These are phyloP conservation scores for Lepetodrilus schrolli DNA, from an alignment of 2,888 invertebrate species.

Conservation along the genomic window DNA sequence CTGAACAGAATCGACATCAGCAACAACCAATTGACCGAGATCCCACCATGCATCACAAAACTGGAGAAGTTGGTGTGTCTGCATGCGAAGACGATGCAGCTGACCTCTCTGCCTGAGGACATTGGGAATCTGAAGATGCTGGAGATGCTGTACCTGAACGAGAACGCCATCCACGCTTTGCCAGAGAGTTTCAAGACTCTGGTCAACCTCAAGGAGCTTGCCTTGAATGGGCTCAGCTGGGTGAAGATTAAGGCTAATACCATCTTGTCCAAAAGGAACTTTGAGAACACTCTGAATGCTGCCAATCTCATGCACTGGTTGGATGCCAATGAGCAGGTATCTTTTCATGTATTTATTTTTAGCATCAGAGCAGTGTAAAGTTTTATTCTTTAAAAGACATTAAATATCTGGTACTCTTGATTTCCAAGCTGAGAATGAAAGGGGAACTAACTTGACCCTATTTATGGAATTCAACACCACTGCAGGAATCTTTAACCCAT, in stretches of 20 bases:
- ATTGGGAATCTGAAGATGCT: constrained; percentile 58
- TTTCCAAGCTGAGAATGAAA: too few species aligned
- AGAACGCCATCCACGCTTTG: constrained; percentile 58
- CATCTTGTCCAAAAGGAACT: constrained; percentile 56
- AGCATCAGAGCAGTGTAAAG: too few species aligned
- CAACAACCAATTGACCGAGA: constrained; percentile 50
- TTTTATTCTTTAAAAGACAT: too few species aligned
- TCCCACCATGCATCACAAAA: constrained; percentile 50
- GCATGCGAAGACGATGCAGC: constrained; percentile 54
- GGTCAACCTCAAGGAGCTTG: constrained; percentile 54
- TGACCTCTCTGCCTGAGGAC: constrained; percentile 56
- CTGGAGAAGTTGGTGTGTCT: constrained; percentile 53
- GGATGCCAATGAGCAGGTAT: constrained; percentile 55
- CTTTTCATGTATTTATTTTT: neutral
- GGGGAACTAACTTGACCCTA: too few species aligned
- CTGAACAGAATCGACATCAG: constrained; percentile 52
- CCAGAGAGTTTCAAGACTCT: constrained; percentile 56
- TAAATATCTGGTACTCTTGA: too few species aligned
- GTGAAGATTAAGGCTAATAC: constrained; percentile 48
- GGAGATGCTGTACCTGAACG: constrained; percentile 53
- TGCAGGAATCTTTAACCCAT: too few species aligned
- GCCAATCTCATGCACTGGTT: constrained; percentile 55
- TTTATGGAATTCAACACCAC: too few species aligned
- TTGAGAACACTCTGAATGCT: constrained; percentile 51
- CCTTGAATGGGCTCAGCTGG: constrained; percentile 66